Percentiles rank a stretch among this genome's conserved stretches.
Evolutionary conservation across 2,797 vertebrate genomes (phyloP).

Genomic region (Tinamus major): DNA sequence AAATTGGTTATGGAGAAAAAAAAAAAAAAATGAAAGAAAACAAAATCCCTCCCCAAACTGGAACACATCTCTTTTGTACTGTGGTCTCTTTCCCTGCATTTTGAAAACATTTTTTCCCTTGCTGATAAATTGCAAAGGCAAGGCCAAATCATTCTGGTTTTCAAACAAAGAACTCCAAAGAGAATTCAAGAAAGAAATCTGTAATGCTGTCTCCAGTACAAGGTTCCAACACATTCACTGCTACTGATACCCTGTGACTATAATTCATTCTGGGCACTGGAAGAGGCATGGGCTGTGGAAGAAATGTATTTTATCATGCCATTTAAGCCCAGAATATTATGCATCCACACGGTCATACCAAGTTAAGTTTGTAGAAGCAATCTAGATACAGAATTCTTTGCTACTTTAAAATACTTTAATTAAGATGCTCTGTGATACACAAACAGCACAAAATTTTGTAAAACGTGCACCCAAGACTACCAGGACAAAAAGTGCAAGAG

Average conservation of each 20-base stretch:
- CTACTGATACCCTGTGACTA: background rate
- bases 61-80: background rate
- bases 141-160: background rate
- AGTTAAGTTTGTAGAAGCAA: background rate
- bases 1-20: background rate
- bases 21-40: background rate
- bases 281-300: accelerated
- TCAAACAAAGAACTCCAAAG: background rate
- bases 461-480: background rate
- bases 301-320: background rate
- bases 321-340: background rate
- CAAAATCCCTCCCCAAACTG: background rate
- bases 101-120: background rate
- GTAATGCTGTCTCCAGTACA: background rate
- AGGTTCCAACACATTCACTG: background rate
- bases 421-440: accelerated
- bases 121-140: background rate
- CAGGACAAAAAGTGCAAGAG: background rate
- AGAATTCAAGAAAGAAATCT: background rate
- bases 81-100: background rate
- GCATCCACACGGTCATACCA: background rate
- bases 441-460: accelerated
- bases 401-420: background rate
- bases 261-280: background rate
- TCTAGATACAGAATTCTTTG: background rate